Conservation (phyloP, 2,113 vertebrate species). For the Pundamilia nyererei region DNA sequence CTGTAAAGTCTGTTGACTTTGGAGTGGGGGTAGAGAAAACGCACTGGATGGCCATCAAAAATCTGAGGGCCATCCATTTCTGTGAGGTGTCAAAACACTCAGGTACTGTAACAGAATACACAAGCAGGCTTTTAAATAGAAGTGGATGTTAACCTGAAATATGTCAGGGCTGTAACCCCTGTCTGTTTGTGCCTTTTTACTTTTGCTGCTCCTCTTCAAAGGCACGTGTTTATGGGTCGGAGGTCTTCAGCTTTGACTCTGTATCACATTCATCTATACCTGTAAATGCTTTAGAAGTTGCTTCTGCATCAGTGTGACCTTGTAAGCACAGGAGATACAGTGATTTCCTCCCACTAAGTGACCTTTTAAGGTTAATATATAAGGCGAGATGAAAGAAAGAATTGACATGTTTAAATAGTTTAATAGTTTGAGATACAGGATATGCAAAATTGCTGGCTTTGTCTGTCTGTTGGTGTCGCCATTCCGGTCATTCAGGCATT, state of each 20-base stretch:
- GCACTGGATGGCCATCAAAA: background rate
- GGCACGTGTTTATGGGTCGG: background rate
- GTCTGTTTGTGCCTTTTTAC: constrained; percentile 18
- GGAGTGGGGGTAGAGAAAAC: background rate
- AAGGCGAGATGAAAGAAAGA: background rate
- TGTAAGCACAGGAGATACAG: background rate
- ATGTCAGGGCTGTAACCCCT: background rate
- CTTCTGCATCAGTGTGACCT: background rate
- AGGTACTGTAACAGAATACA: constrained; percentile 31
- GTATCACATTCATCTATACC: background rate
- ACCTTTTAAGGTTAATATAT: background rate
- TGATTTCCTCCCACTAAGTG: background rate
- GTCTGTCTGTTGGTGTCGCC: background rate
- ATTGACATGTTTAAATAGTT: background rate
- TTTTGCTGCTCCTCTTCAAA: constrained; percentile 18
- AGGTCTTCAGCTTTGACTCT: background rate
- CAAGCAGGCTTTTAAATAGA: background rate
- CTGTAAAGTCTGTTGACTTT: background rate
- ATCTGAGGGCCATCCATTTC: background rate
- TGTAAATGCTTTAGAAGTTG: background rate
- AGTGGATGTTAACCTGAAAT: constrained; percentile 9
- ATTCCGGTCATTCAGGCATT: background rate
- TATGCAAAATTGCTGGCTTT: background rate
- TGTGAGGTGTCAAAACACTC: constrained; percentile 35
- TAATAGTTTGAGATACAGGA: background rate